Conservation (phyloP, 2,113 vertebrate species). For the Protobothrops mucrosquamatus region DNA sequence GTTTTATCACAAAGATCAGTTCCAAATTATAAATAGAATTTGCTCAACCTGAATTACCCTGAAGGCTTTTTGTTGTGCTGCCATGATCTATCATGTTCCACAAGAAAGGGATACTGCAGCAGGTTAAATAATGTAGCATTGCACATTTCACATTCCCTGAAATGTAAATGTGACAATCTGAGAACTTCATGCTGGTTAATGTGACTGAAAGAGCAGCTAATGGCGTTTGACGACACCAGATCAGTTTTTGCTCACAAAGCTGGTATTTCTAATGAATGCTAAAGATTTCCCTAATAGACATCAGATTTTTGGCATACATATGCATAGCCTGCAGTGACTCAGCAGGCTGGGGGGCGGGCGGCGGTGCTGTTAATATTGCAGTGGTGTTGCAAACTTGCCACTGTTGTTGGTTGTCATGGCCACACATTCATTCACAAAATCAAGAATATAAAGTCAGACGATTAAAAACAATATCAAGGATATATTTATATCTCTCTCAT, state of each 20-base stretch:
- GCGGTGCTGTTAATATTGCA: constrained; percentile 41
- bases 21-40: constrained; percentile 4
- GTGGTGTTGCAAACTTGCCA: constrained; percentile 51
- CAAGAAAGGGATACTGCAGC: background rate
- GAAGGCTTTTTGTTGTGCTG: constrained; percentile 9
- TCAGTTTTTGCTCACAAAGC: background rate
- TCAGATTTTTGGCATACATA: background rate
- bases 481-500: background rate
- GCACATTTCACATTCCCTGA: background rate
- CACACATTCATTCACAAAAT: constrained; percentile 35
- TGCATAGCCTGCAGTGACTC: background rate
- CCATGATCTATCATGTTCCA: background rate
- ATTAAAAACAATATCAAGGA: background rate
- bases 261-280: constrained; percentile 11
- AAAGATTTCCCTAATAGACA: background rate
- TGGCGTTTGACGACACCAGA: background rate
- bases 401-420: constrained; percentile 47
- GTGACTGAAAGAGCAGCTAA: background rate
- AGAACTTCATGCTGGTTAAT: background rate
- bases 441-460: background rate
- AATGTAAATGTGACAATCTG: background rate
- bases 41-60: constrained; percentile 10
- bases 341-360: constrained; percentile 7
- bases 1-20: background rate
- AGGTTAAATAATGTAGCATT: background rate